These are phyloP conservation scores for Acrocyrtus sp. DNA, from an alignment of 2,888 invertebrate genomes.

Conservation along the genomic window DNA sequence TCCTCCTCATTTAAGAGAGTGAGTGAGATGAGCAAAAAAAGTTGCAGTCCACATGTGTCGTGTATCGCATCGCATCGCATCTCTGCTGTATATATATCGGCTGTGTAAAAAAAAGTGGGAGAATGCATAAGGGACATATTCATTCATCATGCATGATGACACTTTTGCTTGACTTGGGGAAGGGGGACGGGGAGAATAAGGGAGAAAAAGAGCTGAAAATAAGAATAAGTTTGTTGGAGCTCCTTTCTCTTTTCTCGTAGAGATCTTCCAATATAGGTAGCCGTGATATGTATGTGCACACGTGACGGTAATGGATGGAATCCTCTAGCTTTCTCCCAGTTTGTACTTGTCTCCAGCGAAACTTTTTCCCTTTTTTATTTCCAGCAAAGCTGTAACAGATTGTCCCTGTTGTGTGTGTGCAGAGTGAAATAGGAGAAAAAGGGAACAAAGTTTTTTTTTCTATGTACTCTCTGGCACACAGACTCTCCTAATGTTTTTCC, in stretches of 20 bases:
- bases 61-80: background rate
- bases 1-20: background rate
- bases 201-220: background rate
- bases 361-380: background rate
- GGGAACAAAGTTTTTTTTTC: background rate
- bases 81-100: background rate
- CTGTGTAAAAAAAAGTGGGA: background rate
- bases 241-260: background rate
- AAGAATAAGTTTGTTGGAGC: background rate
- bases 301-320: background rate
- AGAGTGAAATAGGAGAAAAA: background rate
- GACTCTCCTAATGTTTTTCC: too few relatives aligned
- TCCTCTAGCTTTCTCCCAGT: background rate
- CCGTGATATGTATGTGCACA: background rate
- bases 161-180: conserved; percentile 27
- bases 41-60: background rate
- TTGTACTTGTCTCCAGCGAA: background rate
- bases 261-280: background rate
- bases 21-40: background rate
- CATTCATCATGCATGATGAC: conserved; percentile 55
- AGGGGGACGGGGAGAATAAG: background rate
- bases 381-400: conserved; percentile 22
- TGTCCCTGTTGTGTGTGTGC: conserved; percentile 12
- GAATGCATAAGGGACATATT: conserved; percentile 50
- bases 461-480: too few relatives aligned